Evolutionary conservation across 2,888 invertebrate genomes (phyloP).

Genomic region (Hyppa rectilinea): DNA sequence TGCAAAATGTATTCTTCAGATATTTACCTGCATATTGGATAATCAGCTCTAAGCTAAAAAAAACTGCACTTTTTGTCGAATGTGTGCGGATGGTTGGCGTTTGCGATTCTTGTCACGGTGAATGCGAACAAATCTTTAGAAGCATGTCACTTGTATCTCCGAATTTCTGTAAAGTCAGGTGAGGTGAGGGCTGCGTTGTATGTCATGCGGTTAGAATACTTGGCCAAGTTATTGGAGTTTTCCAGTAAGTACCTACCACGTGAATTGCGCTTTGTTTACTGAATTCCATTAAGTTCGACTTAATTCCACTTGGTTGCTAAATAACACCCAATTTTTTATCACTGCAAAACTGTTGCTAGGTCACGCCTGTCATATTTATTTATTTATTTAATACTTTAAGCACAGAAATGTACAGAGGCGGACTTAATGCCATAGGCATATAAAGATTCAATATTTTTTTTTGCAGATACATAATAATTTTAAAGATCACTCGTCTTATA

Average conservation of each 20-base stretch:
- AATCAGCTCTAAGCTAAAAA: too few relatives aligned
- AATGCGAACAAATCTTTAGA: constrained; percentile 2
- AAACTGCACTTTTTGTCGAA: too few relatives aligned
- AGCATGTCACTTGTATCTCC: not conserved
- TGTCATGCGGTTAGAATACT: not conserved
- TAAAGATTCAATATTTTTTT: too few relatives aligned
- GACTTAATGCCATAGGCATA: too few relatives aligned
- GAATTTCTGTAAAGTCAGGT: not conserved
- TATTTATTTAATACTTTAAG: too few relatives aligned
- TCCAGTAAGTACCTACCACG: not conserved
- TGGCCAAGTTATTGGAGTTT: not conserved
- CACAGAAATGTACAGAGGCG: too few relatives aligned
- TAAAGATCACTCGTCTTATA: not conserved
- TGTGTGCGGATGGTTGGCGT: not conserved
- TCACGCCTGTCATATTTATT: too few relatives aligned
- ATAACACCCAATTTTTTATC: too few relatives aligned
- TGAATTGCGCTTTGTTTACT: not conserved
- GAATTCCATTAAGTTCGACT: too few relatives aligned
- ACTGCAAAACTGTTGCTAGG: too few relatives aligned
- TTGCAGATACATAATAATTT: constrained; percentile 1
- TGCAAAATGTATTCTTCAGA: too few relatives aligned
- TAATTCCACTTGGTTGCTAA: not conserved
- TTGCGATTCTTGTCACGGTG: constrained; percentile 1
- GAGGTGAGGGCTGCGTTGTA: not conserved
- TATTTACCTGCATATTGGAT: too few relatives aligned